Evolutionary conservation across 2,888 invertebrate genomes (phyloP).

Genomic region (Caenorhabditis macrosperma): DNA sequence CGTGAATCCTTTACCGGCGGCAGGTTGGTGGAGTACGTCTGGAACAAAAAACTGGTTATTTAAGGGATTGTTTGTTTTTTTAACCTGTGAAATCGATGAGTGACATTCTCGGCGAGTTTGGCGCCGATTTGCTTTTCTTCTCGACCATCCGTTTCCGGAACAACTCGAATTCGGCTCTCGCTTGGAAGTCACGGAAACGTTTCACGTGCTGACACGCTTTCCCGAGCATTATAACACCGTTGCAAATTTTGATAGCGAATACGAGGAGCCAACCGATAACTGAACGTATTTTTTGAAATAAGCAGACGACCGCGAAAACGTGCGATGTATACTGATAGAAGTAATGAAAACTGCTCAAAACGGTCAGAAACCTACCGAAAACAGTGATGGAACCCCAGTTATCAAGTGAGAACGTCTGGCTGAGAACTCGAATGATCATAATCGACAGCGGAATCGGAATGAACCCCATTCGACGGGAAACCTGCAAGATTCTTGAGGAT

Average conservation of each 20-base stretch:
- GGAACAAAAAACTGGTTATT: no score
- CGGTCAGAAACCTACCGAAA: conserved; percentile 52
- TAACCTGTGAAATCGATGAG: conserved; percentile 79
- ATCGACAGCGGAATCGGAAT: conserved; percentile 96
- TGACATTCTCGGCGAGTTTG: conserved; percentile 80
- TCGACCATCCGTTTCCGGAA: conserved; percentile 72
- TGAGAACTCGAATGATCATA: conserved; percentile 91
- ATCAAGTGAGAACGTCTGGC: conserved; percentile 86
- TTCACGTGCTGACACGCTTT: conserved; percentile 91
- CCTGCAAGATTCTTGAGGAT: conserved; percentile 81
- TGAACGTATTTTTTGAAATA: not conserved
- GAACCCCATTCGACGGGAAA: conserved; percentile 97
- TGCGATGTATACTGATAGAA: no score
- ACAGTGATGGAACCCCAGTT: conserved; percentile 48
- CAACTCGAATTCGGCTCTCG: conserved; percentile 70
- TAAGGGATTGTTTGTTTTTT: not conserved
- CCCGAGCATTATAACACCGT: conserved; percentile 91
- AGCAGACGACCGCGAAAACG: no score
- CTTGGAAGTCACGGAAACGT: conserved; percentile 80
- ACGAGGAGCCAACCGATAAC: conserved; percentile 67
- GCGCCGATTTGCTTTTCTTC: conserved; percentile 80
- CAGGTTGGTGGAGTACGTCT: conserved; percentile 67
- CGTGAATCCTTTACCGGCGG: conserved; percentile 70
- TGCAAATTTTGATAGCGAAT: conserved; percentile 84
- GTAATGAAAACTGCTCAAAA: no score